Evolutionary conservation across 2,888 invertebrate genomes (phyloP).

Genomic region (Plagiodera versicolora): DNA sequence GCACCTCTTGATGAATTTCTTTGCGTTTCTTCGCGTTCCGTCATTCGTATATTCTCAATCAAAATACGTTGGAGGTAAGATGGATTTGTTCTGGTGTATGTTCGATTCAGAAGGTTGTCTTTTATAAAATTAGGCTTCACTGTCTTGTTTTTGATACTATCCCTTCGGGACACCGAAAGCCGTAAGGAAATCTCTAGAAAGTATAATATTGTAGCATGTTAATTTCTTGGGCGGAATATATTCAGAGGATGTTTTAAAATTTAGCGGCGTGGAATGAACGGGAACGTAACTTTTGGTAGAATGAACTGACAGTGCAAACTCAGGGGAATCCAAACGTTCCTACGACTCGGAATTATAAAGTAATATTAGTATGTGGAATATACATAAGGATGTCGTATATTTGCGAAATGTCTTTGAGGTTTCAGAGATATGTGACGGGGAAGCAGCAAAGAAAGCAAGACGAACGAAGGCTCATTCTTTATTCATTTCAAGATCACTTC

Average conservation of each 20-base stretch:
- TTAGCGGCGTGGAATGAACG: not conserved
- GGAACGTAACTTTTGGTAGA: not conserved
- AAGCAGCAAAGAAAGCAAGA: not conserved
- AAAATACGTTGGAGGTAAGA: no score
- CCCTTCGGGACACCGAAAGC: no score
- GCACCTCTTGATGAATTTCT: no score
- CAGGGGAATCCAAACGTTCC: not conserved
- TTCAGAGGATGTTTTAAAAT: not conserved
- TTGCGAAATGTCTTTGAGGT: not conserved
- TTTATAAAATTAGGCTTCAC: no score
- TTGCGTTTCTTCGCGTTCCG: no score
- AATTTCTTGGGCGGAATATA: not conserved
- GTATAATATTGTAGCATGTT: not conserved
- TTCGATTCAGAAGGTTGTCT: no score
- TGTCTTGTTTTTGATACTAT: no score
- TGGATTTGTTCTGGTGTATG: no score
- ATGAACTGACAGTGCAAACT: not conserved
- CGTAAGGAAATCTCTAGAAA: no score
- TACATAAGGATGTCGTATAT: not conserved
- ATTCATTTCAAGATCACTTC: no score
- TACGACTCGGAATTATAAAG: not conserved
- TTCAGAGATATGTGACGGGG: not conserved
- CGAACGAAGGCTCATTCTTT: no score
- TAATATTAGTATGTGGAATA: not conserved
- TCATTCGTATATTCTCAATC: no score